Evolutionary conservation across 2,888 invertebrate species (phyloP), one percentile per base, ranked within the genome.

Genomic region (Stenichneumon culpator): DNA sequence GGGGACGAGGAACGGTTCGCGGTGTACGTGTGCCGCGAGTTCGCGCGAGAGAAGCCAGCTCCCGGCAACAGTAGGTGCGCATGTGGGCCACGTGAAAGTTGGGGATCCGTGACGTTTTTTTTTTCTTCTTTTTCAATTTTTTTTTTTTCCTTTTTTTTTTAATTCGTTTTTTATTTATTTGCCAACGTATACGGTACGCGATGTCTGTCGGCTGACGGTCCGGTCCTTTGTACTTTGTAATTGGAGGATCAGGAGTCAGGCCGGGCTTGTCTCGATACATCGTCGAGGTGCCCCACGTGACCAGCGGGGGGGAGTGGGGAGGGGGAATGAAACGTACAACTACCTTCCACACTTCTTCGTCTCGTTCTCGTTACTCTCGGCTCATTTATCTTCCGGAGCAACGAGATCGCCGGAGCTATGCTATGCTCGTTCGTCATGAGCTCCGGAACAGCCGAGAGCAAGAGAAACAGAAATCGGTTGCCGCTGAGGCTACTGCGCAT

Each of bases 31-130:
- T 81, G 75, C 79, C 73, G 50, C 32, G 75, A 47, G 65, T 75
- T 75, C 50, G 63, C 63, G 63, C 74, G 50, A 19, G 32, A 28
- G 60, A 3, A 6, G 32, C 60, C 73, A 39, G 81, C 73, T 74
- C 73, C 73, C 81, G 79, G 83, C 79, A 86, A 86, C 86, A 84
- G 84, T 84, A 83, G 85, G 81, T 78, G 83, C 82, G 89, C 91
- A 93, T 92, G 91, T 93, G 91, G 93, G 93, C 91, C 93, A 93
- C 91, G 93, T 92, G 93, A 93, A 93, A 93, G 93, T 93, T 90
- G 86, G 88, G 87, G 83, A 87, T 83, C 79, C 80, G 80, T 80
- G 84, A 84, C 82, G 79, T 82, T 79, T 78, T 63, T 79, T 79
- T 78, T 81, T 75, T 73, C 60, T 57, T 25, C n/a, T 32, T 70